Evolutionary conservation across 2,888 invertebrate species (phyloP).

Genomic region (Heliconius sara): DNA sequence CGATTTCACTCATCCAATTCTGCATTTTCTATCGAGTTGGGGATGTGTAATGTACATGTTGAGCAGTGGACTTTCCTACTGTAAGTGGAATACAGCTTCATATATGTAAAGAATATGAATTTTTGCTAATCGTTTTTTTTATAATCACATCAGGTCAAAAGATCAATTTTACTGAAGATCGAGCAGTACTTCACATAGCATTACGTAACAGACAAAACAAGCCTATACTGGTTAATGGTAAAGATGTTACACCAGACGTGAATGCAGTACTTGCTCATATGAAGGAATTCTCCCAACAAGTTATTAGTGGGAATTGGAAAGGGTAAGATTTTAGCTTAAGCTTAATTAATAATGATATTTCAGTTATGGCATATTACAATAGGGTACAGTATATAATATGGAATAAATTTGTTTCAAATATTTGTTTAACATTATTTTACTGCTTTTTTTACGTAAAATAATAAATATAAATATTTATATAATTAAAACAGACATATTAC

Average conservation of each 20-base stretch:
- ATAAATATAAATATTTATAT: too few relatives aligned
- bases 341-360: neutral
- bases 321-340: conserved; percentile 70
- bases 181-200: conserved; percentile 97
- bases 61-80: too few relatives aligned
- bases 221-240: conserved; percentile 87
- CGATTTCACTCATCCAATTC: too few relatives aligned
- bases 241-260: conserved; percentile 96
- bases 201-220: conserved; percentile 92
- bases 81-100: neutral
- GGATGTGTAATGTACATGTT: too few relatives aligned
- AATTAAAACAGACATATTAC: too few relatives aligned
- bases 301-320: conserved; percentile 88
- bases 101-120: neutral
- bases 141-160: conserved; percentile 88
- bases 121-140: neutral
- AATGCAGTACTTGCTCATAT: conserved; percentile 96
- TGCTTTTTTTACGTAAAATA: too few relatives aligned
- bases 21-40: too few relatives aligned
- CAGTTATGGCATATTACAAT: neutral
- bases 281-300: conserved; percentile 94
- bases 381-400: neutral
- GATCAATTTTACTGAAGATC: conserved; percentile 98
- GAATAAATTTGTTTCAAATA: too few relatives aligned
- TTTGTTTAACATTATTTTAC: too few relatives aligned